Evolutionary conservation across 2,113 vertebrate genomes (phyloP), one percentile per base, ranked within the genome.

Genomic region (Sisor rabdophorus): DNA sequence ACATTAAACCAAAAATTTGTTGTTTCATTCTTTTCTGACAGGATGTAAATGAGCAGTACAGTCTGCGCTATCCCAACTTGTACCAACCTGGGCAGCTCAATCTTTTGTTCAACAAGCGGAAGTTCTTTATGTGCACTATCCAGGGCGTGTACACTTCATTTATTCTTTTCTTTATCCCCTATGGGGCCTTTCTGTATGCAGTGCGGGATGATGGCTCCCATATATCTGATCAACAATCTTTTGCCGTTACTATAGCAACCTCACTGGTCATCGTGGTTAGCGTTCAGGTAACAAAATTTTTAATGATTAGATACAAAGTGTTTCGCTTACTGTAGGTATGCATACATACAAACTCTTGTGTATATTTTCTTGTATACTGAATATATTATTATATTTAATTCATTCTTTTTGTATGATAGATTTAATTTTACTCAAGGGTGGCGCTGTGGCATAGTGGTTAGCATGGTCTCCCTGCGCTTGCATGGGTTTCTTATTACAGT

Each of bases 211-310:
- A 94, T 0, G 93, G 93, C 30, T 86, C 88, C 7, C 83, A 89
- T 55, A 79, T 91, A 30, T 88, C 92, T 0, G 93, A 95, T 86
- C 93, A 94, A 65, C 94, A 95, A 82, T 86, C 92, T 1, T 93
- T 95, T 60, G 92, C 94, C 0, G 91, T 95, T 58, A 94, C 91
- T 56, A 89, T 93, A 84, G 92, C 93, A 79, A 94, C 93, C 1
- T 93, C 93, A 30, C 82, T 95, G 85, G 90, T 95, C 73, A 90
- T 94, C 32, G 92, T 94, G n/a, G 93, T 94, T 75, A 94, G 90
- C 58, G 88, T 94, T 71, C 93, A 95, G 93, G 93, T 95, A 85
- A 80, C 30, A 26, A 26, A 40, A 59, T 71, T 44, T 53, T 61
- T 55, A 5, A 4, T 54, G 32, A 15, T 60, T 28, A n/a, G 4